Conservation (phyloP, 2,888 invertebrate species). For the Apamea monoglypha region DNA sequence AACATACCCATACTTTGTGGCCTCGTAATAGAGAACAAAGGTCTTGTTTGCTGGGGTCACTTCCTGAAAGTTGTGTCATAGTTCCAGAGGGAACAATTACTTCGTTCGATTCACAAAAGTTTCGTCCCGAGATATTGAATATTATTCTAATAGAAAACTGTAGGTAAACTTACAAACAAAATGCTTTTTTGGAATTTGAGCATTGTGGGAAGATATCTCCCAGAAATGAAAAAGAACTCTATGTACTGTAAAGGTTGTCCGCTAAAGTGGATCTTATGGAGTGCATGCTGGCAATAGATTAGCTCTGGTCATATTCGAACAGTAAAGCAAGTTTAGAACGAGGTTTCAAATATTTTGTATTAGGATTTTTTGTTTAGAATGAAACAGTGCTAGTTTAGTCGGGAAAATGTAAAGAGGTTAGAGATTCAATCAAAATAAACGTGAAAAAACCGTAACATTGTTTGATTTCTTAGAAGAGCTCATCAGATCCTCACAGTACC, state of each 20-base stretch:
- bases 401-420: too few species aligned
- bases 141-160: neutral
- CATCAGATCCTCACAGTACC: neutral
- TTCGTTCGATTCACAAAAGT: constrained; percentile 9
- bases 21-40: constrained; percentile 17
- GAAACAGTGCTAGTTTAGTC: too few species aligned
- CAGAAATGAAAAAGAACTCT: neutral
- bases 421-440: too few species aligned
- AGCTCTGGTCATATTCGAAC: too few species aligned
- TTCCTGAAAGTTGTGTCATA: constrained; percentile 1
- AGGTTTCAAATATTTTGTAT: too few species aligned
- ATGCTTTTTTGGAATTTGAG: neutral
- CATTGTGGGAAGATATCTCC: neutral
- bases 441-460: too few species aligned
- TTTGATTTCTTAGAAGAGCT: too few species aligned
- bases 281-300: too few species aligned
- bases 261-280: too few species aligned
- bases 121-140: neutral
- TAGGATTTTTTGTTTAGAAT: too few species aligned
- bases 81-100: constrained; percentile 20
- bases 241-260: neutral
- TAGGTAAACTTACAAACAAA: neutral
- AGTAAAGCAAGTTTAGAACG: too few species aligned
- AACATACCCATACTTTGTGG: neutral
- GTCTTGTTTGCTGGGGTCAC: constrained; percentile 15